Conservation (phyloP, 2,888 invertebrate genomes). For the Dicranocentrus wangi region DNA sequence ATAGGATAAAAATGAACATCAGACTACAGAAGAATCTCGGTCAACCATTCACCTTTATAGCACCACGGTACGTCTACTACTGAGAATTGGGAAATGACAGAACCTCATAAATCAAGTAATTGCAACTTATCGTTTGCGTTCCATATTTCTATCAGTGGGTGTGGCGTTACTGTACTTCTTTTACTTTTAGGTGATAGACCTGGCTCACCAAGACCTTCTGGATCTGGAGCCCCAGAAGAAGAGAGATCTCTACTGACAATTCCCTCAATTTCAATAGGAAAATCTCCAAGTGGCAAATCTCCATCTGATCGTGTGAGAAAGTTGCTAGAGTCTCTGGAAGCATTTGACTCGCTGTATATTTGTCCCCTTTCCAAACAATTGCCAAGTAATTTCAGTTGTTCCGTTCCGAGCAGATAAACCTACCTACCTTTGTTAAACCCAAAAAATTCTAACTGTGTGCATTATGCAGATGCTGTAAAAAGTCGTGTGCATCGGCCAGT, state of each 20-base stretch:
- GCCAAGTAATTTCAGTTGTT: constrained; percentile 27
- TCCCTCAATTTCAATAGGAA: neutral
- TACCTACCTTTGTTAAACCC: neutral
- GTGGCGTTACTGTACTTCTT: no score
- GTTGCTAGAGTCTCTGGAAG: constrained; percentile 12
- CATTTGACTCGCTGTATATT: constrained; percentile 37
- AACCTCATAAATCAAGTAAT: no score
- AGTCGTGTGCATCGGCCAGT: neutral
- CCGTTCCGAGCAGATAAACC: no score
- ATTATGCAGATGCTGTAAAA: neutral
- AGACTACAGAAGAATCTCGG: no score
- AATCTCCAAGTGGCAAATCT: neutral
- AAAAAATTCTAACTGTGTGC: neutral
- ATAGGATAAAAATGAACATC: no score
- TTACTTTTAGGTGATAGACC: neutral
- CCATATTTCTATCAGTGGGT: no score
- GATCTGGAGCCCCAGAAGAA: no score
- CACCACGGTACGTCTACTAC: no score
- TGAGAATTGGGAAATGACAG: no score
- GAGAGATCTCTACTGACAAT: neutral
- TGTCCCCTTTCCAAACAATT: constrained; percentile 24
- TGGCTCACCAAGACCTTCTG: constrained; percentile 6
- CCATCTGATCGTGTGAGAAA: constrained; percentile 13
- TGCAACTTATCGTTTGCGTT: no score
- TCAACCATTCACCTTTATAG: no score